Evolutionary conservation across 2,113 vertebrate species (phyloP).

Genomic region (Ceyx margarethae): DNA sequence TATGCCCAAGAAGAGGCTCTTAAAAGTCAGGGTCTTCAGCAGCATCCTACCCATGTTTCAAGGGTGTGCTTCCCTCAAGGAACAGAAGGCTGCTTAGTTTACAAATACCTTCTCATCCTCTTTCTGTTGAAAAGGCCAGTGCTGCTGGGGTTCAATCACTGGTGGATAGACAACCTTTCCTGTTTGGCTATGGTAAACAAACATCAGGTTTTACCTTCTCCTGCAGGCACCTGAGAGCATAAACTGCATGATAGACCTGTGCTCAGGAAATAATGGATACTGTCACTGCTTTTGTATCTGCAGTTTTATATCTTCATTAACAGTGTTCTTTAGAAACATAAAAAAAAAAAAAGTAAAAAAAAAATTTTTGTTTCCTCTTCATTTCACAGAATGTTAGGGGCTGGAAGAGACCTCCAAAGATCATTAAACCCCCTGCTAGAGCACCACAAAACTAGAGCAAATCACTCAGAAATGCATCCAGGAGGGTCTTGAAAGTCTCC

Average conservation of each 20-base stretch:
- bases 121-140: conserved; percentile 47
- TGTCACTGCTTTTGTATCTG: background rate
- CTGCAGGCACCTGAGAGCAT: conserved; percentile 8
- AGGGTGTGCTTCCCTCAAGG: conserved; percentile 32
- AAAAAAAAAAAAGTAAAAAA: background rate
- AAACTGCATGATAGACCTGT: background rate
- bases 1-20: background rate
- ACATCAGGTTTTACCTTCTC: conserved; percentile 36
- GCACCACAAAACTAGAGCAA: too few relatives aligned
- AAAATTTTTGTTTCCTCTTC: background rate
- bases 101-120: conserved; percentile 43
- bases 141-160: conserved; percentile 63
- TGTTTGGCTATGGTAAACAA: conserved; percentile 54
- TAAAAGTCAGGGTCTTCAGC: background rate
- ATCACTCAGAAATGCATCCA: too few relatives aligned
- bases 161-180: conserved; percentile 64
- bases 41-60: background rate
- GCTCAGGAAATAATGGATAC: background rate
- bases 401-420: too few relatives aligned
- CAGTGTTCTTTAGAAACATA: background rate
- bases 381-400: background rate
- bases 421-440: too few relatives aligned
- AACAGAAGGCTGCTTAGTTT: conserved; percentile 49
- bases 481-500: too few relatives aligned
- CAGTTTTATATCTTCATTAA: background rate